phyloP scores from a whole-genome alignment of 2,113 vertebrate species.

The Scartelaos histophorus region DNA sequence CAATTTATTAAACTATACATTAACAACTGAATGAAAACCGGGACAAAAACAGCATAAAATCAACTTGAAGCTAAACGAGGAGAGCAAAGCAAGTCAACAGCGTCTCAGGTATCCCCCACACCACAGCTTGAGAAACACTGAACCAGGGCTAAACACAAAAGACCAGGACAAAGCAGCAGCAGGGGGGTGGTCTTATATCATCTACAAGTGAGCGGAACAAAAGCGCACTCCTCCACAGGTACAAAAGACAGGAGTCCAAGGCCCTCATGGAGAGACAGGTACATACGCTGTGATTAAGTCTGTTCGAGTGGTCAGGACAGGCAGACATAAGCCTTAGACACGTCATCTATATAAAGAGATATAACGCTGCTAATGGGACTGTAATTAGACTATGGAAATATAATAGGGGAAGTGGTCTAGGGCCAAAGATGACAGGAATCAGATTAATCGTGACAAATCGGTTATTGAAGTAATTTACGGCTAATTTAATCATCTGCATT shows the following conservation, averaged over 20 bases:
- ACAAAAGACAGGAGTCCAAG: constrained; percentile 40
- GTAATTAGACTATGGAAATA: neutral
- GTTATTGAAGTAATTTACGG: too few species aligned
- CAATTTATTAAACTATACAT: too few species aligned
- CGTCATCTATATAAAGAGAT: constrained; percentile 31
- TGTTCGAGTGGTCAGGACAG: constrained; percentile 43
- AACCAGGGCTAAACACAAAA: constrained; percentile 30
- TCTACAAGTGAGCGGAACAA: constrained; percentile 37
- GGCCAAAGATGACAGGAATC: neutral
- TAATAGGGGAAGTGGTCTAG: neutral
- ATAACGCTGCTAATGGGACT: constrained; percentile 1
- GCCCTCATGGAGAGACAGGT: constrained; percentile 36
- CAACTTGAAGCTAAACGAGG: neutral
- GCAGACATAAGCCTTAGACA: constrained; percentile 43
- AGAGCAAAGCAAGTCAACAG: neutral
- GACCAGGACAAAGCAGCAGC: constrained; percentile 35
- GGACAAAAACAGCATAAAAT: neutral
- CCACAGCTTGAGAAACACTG: neutral
- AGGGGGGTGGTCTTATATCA: constrained; percentile 19
- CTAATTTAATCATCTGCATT: too few species aligned
- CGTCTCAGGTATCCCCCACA: too few species aligned
- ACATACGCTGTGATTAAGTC: constrained; percentile 54
- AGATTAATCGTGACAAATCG: neutral
- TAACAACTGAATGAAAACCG: too few species aligned
- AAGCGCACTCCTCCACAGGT: constrained; percentile 17